phyloP scores from a whole-genome alignment of 2,797 vertebrate species.

The Myiotriccus ornatus region DNA sequence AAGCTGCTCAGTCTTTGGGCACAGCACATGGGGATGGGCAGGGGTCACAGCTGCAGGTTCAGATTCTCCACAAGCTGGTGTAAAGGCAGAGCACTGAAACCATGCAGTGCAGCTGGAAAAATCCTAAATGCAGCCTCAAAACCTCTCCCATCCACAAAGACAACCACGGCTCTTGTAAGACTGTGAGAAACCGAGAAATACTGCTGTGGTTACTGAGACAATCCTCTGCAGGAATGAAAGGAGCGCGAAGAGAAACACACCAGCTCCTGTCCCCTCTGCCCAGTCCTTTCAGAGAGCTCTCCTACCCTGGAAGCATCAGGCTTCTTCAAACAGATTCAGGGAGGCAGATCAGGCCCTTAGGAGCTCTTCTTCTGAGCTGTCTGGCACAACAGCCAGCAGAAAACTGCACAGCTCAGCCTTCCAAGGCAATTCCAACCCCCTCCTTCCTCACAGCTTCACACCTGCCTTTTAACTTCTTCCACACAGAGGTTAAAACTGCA shows the following conservation, averaged over 20 bases:
- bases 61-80: not conserved
- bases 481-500: not conserved
- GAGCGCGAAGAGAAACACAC: not conserved
- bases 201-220: not conserved
- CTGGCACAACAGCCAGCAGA: not conserved
- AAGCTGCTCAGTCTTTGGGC: not conserved
- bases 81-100: conserved; percentile 23
- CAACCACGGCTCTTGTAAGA: not conserved
- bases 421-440: not conserved
- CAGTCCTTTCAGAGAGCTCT: not conserved
- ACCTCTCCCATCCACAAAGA: conserved; percentile 7
- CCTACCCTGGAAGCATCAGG: not conserved
- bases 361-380: not conserved
- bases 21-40: not conserved
- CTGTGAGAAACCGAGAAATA: conserved; percentile 21
- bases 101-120: conserved; percentile 19
- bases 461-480: not conserved
- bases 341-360: not conserved
- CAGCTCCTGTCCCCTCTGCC: not conserved
- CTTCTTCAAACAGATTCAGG: not conserved
- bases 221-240: not conserved
- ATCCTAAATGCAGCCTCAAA: conserved; percentile 40
- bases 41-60: conserved; percentile 13
- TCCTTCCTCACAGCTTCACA: not conserved
- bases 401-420: not conserved